These are phyloP conservation scores for Yponomeuta malinellus DNA, from an alignment of 2,888 invertebrate species.

Conservation along the genomic window DNA sequence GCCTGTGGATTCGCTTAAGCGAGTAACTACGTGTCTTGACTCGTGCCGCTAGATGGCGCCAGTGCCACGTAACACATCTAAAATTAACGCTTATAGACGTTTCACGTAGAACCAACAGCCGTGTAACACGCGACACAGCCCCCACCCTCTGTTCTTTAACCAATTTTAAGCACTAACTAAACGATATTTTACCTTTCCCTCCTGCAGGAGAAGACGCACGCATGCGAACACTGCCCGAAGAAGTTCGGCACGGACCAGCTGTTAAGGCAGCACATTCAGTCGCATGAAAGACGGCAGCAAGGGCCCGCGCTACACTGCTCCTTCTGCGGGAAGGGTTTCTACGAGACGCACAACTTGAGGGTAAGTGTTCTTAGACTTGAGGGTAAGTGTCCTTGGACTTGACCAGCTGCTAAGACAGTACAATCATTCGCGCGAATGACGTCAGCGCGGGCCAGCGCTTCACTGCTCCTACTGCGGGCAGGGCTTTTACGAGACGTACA, in stretches of 20 bases:
- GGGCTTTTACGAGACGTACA: slow-evolving; percentile 58
- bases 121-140: too few species aligned
- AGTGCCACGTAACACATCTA: too few species aligned
- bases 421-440: slow-evolving; percentile 53
- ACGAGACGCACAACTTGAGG: slow-evolving; percentile 39
- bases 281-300: slow-evolving; percentile 46
- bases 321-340: slow-evolving; percentile 63
- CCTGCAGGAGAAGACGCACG: slow-evolving; percentile 56
- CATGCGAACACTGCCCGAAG: slow-evolving; percentile 54
- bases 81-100: too few species aligned
- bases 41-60: too few species aligned
- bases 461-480: slow-evolving; percentile 63
- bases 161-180: too few species aligned
- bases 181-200: neutral
- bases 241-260: slow-evolving; percentile 55
- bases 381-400: neutral
- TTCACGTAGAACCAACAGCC: too few species aligned
- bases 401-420: slow-evolving; percentile 53
- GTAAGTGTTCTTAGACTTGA: neutral
- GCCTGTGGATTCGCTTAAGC: too few species aligned
- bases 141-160: too few species aligned
- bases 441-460: slow-evolving; percentile 44
- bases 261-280: slow-evolving; percentile 57
- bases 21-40: too few species aligned
- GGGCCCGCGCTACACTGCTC: slow-evolving; percentile 54